phyloP scores from a whole-genome alignment of 2,888 invertebrate genomes.

The Cetonia aurata region DNA sequence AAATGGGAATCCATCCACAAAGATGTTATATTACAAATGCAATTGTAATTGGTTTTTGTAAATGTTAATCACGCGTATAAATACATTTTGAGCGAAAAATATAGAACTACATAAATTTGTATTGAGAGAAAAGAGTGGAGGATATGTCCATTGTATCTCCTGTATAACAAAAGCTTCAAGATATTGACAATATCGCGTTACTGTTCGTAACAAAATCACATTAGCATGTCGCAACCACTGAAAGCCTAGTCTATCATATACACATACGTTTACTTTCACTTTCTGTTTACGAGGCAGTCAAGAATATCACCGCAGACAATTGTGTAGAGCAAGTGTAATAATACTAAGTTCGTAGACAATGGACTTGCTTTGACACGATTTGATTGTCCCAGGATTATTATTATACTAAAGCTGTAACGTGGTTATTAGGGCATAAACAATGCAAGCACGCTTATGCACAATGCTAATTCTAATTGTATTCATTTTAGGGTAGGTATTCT shows the following conservation, averaged over 20 bases:
- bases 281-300: conserved; percentile 36
- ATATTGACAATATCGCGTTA: conserved; percentile 1
- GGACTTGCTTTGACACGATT: not conserved
- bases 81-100: too few species aligned
- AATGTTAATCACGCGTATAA: too few species aligned
- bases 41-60: too few species aligned
- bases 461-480: too few species aligned
- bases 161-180: not conserved
- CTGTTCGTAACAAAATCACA: conserved; percentile 17
- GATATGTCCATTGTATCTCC: conserved; percentile 1
- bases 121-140: too few species aligned
- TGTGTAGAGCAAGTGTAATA: conserved; percentile 21
- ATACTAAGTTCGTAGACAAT: conserved; percentile 31
- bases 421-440: conserved; percentile 37
- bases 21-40: too few species aligned
- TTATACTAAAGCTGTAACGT: conserved; percentile 20
- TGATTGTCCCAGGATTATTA: not conserved
- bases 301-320: conserved; percentile 28
- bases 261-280: conserved; percentile 28
- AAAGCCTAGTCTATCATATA: conserved; percentile 19
- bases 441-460: not conserved
- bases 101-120: too few species aligned
- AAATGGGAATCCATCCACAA: too few species aligned
- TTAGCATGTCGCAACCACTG: conserved; percentile 26
- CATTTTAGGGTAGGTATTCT: too few species aligned